These are phyloP conservation scores for Antedon mediterranea DNA, from an alignment of 53 echinoderm and acorn worm species.

Conservation along the genomic window DNA sequence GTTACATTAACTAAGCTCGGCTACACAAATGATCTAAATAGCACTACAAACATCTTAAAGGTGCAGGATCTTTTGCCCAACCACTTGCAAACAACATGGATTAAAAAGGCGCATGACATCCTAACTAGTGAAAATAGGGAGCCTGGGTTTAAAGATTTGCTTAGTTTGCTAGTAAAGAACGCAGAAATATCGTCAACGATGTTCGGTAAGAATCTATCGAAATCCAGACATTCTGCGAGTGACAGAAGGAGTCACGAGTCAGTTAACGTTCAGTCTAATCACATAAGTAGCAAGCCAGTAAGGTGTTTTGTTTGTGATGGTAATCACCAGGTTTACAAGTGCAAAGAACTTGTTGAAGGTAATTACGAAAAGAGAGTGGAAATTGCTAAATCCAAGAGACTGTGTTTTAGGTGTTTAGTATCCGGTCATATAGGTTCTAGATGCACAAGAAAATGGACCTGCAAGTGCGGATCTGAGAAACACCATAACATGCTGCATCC, in stretches of 20 bases:
- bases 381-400: constrained; percentile 14
- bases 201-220: constrained; percentile 22
- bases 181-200: constrained; percentile 30
- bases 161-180: constrained; percentile 6
- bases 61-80: constrained; percentile 20
- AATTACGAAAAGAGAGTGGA: constrained; percentile 16
- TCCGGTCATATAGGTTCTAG: constrained; percentile 14
- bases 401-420: constrained; percentile 30
- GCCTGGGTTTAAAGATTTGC: constrained; percentile 22
- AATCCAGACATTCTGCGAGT: constrained; percentile 6
- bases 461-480: constrained; percentile 19
- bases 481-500: constrained; percentile 21
- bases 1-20: constrained; percentile 19
- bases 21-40: constrained; percentile 19
- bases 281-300: constrained; percentile 15
- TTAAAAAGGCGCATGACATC: constrained; percentile 23
- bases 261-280: constrained; percentile 23
- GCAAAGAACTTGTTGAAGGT: constrained; percentile 15
- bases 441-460: constrained; percentile 26
- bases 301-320: constrained; percentile 25
- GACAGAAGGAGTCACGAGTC: background rate
- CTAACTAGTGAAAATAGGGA: constrained; percentile 12
- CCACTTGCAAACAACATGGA: constrained; percentile 20
- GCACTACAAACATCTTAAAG: constrained; percentile 17
- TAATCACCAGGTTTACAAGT: constrained; percentile 16